Evolutionary conservation across 2,888 invertebrate species (phyloP), one percentile per base, ranked within the genome.

Genomic region (Kryphioiulus occultus): DNA sequence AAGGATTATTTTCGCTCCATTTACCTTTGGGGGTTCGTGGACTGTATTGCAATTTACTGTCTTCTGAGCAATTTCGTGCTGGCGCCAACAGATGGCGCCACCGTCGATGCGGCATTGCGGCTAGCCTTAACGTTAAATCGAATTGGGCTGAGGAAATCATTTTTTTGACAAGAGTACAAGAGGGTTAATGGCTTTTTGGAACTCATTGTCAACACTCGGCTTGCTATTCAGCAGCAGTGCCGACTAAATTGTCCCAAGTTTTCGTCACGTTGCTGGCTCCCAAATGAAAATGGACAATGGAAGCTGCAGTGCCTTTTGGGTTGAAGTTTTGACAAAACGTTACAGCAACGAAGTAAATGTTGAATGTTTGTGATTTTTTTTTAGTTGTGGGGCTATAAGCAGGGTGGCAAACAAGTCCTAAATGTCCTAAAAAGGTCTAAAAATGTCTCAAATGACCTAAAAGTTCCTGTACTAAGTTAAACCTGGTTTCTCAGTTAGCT

Each of bases 101-200:
- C 26, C 26, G 26, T 10, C 26, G 68, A 12, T 44, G 44, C 44
- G 15, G 44, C 44, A 44, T 4, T 44, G 26, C 26, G 26, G 26
- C 68, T 26, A 9, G 26, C 7, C n/a, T n/a, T 68, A 7, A 2
- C 35, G 35, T 26, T 26, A 26, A 26, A 26, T 68, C 68, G 9
- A 68, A 68, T 26, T 68, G 26, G 10, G 68, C 9, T 26, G 35
- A 9, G 26, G 26, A 22, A 68, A 68, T 68, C 26, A 9, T 68
- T 22, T 44, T 68, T 68, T 68, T 68, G 68, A 68, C 19, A 68
- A 26, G 68, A 26, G 68, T 2, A 68, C 68, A 68, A 68, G 44
- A 68, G 68, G 68, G 68, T 68, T 68, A 68, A 68, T 68, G n/a
- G 7, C 68, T 68, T 68, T 68, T 68, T n/a, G 26, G 26, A 68